phyloP scores from a whole-genome alignment of 2,113 vertebrate genomes.

The Tragelaphus strepsiceros region DNA sequence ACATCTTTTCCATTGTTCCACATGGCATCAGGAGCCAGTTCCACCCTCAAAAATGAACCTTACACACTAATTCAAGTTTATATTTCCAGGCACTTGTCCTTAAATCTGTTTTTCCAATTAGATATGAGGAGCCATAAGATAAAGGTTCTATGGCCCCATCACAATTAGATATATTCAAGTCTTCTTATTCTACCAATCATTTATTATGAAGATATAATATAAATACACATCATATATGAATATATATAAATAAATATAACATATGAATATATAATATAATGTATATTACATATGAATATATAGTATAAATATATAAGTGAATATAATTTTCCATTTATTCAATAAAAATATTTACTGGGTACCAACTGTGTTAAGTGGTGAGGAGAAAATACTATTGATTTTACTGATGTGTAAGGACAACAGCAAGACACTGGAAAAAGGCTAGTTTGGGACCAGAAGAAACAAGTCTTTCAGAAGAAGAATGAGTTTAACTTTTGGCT shows the following conservation, averaged over 20 bases:
- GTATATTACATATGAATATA: neutral
- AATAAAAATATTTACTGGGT: constrained; percentile 34
- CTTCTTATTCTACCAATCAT: neutral
- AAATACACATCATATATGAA: neutral
- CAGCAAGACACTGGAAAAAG: neutral
- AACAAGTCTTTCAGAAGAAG: constrained; percentile 21
- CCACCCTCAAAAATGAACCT: neutral
- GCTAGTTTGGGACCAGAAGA: neutral
- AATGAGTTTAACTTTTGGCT: constrained; percentile 28
- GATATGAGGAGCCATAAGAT: neutral
- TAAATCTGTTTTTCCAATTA: constrained; percentile 3
- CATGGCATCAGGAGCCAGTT: neutral
- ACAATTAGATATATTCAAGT: constrained; percentile 24
- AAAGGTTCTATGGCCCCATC: neutral
- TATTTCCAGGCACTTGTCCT: neutral
- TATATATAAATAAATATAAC: neutral
- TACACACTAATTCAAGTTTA: constrained; percentile 6
- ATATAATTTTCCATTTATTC: constrained; percentile 19
- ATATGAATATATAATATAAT: neutral
- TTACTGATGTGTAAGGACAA: neutral
- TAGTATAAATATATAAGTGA: neutral
- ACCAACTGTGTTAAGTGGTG: neutral
- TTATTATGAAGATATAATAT: neutral
- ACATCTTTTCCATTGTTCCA: neutral
- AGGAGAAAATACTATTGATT: neutral